Conservation (phyloP, 1,140 invertebrate species). For the Forficula auricularia region DNA sequence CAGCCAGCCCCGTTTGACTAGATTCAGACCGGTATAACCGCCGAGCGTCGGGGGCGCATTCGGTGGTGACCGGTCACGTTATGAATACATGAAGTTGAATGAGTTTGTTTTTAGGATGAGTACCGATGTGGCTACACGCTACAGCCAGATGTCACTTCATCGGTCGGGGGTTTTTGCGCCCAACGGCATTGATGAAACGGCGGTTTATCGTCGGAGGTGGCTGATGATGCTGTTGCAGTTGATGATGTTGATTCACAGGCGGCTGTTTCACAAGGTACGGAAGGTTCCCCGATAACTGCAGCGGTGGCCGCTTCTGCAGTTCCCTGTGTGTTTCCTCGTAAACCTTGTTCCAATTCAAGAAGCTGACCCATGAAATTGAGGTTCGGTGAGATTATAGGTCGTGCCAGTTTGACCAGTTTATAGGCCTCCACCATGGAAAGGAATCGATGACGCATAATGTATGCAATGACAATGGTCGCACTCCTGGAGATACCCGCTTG, state of each 20-base stretch:
- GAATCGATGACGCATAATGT: constrained; percentile 77
- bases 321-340: constrained; percentile 22
- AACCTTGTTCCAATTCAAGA: constrained; percentile 62
- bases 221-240: constrained; percentile 10
- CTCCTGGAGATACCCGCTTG: constrained; percentile 88
- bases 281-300: no score
- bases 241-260: no score
- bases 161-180: constrained; percentile 28
- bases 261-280: no score
- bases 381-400: constrained; percentile 88
- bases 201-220: constrained; percentile 20
- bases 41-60: neutral
- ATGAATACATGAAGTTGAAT: neutral
- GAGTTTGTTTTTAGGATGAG: neutral
- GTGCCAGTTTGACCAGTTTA: constrained; percentile 64
- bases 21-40: neutral
- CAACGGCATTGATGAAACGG: constrained; percentile 32
- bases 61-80: neutral
- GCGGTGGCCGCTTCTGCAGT: no score
- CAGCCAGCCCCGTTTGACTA: no score
- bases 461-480: constrained; percentile 86
- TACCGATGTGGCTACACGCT: constrained; percentile 23
- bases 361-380: constrained; percentile 95
- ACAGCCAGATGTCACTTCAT: constrained; percentile 34
- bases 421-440: constrained; percentile 80